Evolutionary conservation across 2,888 invertebrate genomes (phyloP).

Genomic region (Punctoribates punctum): DNA sequence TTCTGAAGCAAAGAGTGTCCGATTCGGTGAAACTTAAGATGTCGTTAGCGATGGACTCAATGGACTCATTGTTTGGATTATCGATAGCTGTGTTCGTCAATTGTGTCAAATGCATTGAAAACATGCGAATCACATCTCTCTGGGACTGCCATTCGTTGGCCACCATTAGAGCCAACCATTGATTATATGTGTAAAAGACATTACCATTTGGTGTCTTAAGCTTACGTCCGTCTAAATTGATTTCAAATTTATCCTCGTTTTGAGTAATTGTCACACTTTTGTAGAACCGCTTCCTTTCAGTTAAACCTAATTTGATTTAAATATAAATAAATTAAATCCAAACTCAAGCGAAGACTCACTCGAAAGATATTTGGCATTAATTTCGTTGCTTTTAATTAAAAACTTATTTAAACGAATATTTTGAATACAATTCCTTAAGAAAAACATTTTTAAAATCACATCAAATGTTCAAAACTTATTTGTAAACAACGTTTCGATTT

Average conservation of each 20-base stretch:
- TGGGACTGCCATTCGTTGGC: constrained; percentile 94
- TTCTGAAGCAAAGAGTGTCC: constrained; percentile 64
- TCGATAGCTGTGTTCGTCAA: constrained; percentile 86
- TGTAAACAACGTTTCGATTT: too few species aligned
- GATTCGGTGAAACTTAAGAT: constrained; percentile 74
- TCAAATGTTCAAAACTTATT: too few species aligned
- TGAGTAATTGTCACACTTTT: constrained; percentile 46
- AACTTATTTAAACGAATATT: neutral
- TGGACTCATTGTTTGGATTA: constrained; percentile 77
- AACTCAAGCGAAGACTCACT: neutral
- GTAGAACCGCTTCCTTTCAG: constrained; percentile 47
- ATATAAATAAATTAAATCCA: neutral
- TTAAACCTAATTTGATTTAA: constrained; percentile 27
- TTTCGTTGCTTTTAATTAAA: neutral
- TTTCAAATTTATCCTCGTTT: constrained; percentile 59
- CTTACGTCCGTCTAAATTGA: constrained; percentile 80
- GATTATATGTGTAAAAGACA: constrained; percentile 70
- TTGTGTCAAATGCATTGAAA: constrained; percentile 87
- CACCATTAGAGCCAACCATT: constrained; percentile 84
- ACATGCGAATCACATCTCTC: constrained; percentile 67
- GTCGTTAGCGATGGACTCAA: constrained; percentile 70
- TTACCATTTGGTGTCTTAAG: constrained; percentile 84
- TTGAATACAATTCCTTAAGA: too few species aligned
- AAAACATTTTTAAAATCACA: neutral
- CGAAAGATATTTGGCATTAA: neutral